Percentiles rank a stretch among this genome's conserved stretches.
phyloP scores from a whole-genome alignment of 2,113 vertebrate species.

The Urocitellus parryii region DNA sequence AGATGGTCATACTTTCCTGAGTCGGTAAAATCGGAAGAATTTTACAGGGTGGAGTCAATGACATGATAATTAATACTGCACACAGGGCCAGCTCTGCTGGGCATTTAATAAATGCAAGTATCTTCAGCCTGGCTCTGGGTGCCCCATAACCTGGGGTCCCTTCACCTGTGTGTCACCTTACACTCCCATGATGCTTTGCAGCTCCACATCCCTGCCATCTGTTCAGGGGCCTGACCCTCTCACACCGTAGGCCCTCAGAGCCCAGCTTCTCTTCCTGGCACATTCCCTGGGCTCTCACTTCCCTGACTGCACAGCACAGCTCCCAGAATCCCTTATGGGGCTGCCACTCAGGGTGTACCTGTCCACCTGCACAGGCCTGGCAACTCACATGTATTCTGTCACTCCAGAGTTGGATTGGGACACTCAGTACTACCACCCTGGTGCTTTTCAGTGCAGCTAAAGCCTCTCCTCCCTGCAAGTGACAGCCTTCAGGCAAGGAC shows the following conservation, averaged over 20 bases:
- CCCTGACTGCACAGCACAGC: not conserved
- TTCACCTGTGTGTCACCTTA: not conserved
- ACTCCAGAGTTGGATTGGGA: not conserved
- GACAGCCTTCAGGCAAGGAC: not conserved
- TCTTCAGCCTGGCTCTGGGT: not conserved
- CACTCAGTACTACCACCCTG: too few relatives aligned
- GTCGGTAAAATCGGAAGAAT: not conserved
- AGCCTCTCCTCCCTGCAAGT: not conserved
- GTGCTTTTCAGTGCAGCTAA: not conserved
- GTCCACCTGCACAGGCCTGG: not conserved
- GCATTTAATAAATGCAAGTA: not conserved
- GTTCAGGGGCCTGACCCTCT: not conserved
- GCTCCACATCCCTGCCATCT: not conserved
- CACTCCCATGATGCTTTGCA: not conserved
- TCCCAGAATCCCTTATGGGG: not conserved
- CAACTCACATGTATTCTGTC: not conserved
- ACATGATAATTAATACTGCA: not conserved
- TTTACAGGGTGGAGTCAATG: not conserved
- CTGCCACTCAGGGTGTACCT: not conserved
- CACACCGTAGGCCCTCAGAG: not conserved
- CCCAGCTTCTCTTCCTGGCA: not conserved
- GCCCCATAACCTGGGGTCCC: not conserved
- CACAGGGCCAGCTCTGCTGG: not conserved
- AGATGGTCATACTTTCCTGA: not conserved
- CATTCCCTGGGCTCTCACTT: not conserved